Base-by-base conservation (phyloP, 2,113 vertebrate species). In the Platysternon megacephalum region DNA sequence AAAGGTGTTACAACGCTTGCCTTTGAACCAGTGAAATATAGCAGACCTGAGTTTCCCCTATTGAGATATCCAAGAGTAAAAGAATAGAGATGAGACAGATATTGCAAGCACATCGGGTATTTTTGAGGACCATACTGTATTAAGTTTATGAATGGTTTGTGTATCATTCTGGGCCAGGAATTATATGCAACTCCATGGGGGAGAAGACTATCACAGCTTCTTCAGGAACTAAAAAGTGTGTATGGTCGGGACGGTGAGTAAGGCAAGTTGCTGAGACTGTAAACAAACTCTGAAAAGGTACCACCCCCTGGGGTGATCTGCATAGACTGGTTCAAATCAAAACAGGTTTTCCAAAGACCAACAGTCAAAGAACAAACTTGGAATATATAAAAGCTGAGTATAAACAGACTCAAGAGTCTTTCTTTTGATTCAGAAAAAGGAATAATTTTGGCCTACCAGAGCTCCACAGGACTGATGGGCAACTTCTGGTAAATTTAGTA, bases 1-100 rank as follows among this genome's bases (percentile, higher is more conserved):
- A 94, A 92, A 97, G 84, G 94, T 89, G 61, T 61, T 94, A 85
- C 44, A 94, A 94, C 87, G 91, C 83, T 76, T 90, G 76, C 39
- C 89, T 96, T 92, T 93, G 93, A 98, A 49, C 46, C 49, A 56
- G 85, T 4, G 42, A 53, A 56, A 44, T n/a, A 10, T 10, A 52
- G 56, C 56, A 68, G 24, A 68, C 48, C 42, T 26, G 44, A 46
- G 19, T 46, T 72, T 76, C 51, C 74, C 29, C 44, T 26, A 11
- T 58, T 52, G 56, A 52, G 8, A 39, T 52, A 81, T 42, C 80
- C 28, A 44, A 32, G 35, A 52, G 48, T 32, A 44, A 68, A 68
- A 81, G 46, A 24, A 26, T 21, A 13, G 24, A 56, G 26, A 28
- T 56, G 55, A 28, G 26, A 56, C 52, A 53, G 26, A 56, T 28